These are phyloP conservation scores for Drosophila nigricruria DNA, from an alignment of 2,888 invertebrate genomes.

Conservation along the genomic window DNA sequence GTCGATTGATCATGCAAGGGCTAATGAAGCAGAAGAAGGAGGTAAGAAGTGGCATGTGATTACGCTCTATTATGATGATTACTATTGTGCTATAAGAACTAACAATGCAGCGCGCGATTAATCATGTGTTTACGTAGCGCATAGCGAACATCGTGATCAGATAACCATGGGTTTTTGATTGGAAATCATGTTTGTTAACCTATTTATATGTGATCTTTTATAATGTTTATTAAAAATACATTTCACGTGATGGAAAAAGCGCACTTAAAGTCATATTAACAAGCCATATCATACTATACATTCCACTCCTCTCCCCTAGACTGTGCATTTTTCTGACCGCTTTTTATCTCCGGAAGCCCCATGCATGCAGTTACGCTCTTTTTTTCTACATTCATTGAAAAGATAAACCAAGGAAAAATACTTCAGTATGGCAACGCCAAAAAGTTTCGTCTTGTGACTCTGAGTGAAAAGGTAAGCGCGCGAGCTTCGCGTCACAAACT, in stretches of 20 bases:
- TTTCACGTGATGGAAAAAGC: slow-evolving; percentile 23
- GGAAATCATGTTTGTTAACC: neutral
- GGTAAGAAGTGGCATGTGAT: slow-evolving; percentile 70
- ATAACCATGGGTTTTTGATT: slow-evolving; percentile 14
- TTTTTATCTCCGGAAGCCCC: slow-evolving; percentile 32
- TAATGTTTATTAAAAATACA: neutral
- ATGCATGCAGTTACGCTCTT: slow-evolving; percentile 26
- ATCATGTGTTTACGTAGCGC: slow-evolving; percentile 46
- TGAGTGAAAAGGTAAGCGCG: slow-evolving; percentile 68
- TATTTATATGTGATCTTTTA: slow-evolving; percentile 1
- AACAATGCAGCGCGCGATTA: slow-evolving; percentile 19
- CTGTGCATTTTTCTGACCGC: slow-evolving; percentile 7
- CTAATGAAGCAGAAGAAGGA: slow-evolving; percentile 27
- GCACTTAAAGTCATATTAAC: slow-evolving; percentile 8
- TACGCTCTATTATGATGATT: slow-evolving; percentile 40
- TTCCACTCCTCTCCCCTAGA: neutral
- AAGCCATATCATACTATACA: neutral
- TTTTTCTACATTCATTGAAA: slow-evolving; percentile 24
- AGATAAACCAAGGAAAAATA: slow-evolving; percentile 31
- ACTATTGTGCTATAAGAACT: slow-evolving; percentile 13
- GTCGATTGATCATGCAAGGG: slow-evolving; percentile 51
- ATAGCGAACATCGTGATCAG: slow-evolving; percentile 23
- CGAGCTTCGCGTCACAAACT: slow-evolving; percentile 69
- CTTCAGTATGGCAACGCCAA: slow-evolving; percentile 69
- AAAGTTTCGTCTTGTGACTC: slow-evolving; percentile 72